Evolutionary conservation across 2,888 invertebrate genomes (phyloP), one percentile per base, ranked within the genome.

Genomic region (Drosophila picticornis): DNA sequence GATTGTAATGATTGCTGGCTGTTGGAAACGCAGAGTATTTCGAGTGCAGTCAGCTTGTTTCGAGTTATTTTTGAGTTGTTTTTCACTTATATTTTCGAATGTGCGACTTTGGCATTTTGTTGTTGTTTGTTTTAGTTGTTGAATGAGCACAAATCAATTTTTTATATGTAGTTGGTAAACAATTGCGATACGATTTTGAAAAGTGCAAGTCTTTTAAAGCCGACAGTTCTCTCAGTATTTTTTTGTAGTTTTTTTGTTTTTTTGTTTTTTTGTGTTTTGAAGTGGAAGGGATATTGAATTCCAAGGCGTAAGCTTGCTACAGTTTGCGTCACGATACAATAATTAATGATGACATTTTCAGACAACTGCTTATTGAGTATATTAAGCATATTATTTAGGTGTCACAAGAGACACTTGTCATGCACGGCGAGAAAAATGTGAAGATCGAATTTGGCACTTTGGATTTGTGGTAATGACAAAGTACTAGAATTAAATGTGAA

Each of bases 291-390:
- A 64, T 43, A 22, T 65, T 58, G 56, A 63, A 67, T 72, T 50
- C 77, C 72, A 77, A 77, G 67, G 61, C 67, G 67, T 76, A 55
- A 52, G 55, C 58, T 77, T 77, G 51, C 72, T 59, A 63, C 56
- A 77, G 52, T 65, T 64, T 25, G 38, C 55, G 69, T 59, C 80
- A 77, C 76, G 65, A 29, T 9, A 57, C 57, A 71, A 84, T 84
- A 84, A 84, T 84, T 77, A 87, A 84, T 80, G 87, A 78, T 80
- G 84, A 78, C 83, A 87, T 73, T 69, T 74, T 52, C 5, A 38
- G 38, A 61, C 73, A 62, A 71, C 66, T 60, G 77, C 67, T 81
- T 73, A 73, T 79, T 67, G 46, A 38, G 56, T 51, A 68, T 58
- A 66, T 63, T 53, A 53, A 70, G 62, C 59, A 64, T 63, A 65